A percentile compares a stretch with the other conserved stretches of the same genome.
Conservation (phyloP, 2,888 invertebrate genomes). For the Ametastegia equiseti region DNA sequence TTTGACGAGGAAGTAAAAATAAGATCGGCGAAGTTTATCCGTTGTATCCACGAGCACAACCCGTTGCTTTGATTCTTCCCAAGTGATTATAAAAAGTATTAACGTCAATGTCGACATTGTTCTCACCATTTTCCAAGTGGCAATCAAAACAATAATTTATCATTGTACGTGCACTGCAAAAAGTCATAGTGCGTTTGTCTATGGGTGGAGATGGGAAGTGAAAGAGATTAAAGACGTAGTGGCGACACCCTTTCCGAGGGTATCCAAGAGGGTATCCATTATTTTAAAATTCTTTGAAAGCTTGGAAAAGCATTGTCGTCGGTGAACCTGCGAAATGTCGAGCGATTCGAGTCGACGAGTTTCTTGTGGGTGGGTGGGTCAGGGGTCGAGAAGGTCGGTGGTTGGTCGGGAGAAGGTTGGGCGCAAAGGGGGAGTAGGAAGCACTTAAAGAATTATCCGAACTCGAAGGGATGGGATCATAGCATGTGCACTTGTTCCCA, state of each 20-base stretch:
- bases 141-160: too few species aligned
- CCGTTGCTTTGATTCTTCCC: too few species aligned
- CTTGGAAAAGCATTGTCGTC: constrained; percentile 2
- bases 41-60: too few species aligned
- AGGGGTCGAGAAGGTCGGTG: constrained; percentile 43
- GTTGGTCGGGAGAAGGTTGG: constrained; percentile 28
- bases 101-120: too few species aligned
- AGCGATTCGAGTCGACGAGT: constrained; percentile 26
- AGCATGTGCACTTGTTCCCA: constrained; percentile 75
- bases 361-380: constrained; percentile 46
- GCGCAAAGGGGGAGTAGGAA: constrained; percentile 65
- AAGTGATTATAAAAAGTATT: too few species aligned
- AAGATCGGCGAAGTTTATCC: too few species aligned
- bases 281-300: constrained; percentile 31
- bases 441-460: constrained; percentile 76
- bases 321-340: constrained; percentile 26
- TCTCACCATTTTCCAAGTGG: neutral
- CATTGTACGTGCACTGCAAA: too few species aligned
- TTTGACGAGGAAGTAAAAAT: too few species aligned
- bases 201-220: neutral
- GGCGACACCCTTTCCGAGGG: neutral
- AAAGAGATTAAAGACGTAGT: neutral
- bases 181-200: neutral
- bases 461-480: constrained; percentile 68
- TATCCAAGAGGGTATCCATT: constrained; percentile 20